These are phyloP conservation scores for Beroe ovata DNA, from an alignment of 37 sponge, comb jelly and placozoan species.

Conservation along the genomic window DNA sequence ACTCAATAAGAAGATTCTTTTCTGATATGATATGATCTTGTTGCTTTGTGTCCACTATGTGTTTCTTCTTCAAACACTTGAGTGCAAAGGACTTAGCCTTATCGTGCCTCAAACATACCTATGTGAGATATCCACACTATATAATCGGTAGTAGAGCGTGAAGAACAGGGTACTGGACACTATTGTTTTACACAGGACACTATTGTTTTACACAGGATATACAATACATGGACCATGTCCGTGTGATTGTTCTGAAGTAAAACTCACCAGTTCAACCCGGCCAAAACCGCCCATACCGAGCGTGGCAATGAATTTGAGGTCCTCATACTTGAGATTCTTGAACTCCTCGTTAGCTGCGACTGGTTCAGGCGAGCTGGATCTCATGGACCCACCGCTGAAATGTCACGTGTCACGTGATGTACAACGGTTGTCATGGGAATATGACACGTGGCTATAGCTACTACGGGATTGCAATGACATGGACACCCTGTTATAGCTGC, in stretches of 20 bases:
- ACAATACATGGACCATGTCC: no score
- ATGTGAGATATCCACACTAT: no score
- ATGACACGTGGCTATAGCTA: no score
- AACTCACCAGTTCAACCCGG: conserved; percentile 92
- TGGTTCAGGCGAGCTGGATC: conserved; percentile 59
- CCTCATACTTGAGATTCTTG: conserved; percentile 72
- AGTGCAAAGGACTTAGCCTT: conserved; percentile 84
- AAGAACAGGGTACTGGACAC: no score
- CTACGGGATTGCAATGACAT: no score
- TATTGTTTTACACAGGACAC: no score
- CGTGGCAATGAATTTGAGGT: conserved; percentile 79
- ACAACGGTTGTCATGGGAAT: no score
- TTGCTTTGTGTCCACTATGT: conserved; percentile 97
- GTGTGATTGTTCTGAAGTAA: no score
- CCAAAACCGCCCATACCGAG: conserved; percentile 99
- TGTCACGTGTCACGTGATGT: no score
- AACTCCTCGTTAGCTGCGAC: conserved; percentile 70
- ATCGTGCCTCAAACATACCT: conserved; percentile 68
- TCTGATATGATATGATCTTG: conserved; percentile 98
- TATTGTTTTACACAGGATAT: no score
- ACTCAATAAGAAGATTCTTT: conserved; percentile 88
- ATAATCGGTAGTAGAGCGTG: no score
- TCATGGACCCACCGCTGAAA: conserved; percentile 1
- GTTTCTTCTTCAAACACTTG: conserved; percentile 93
- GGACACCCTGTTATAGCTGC: no score